phyloP scores from a whole-genome alignment of 2,113 vertebrate genomes.

The Mirza zaza region DNA sequence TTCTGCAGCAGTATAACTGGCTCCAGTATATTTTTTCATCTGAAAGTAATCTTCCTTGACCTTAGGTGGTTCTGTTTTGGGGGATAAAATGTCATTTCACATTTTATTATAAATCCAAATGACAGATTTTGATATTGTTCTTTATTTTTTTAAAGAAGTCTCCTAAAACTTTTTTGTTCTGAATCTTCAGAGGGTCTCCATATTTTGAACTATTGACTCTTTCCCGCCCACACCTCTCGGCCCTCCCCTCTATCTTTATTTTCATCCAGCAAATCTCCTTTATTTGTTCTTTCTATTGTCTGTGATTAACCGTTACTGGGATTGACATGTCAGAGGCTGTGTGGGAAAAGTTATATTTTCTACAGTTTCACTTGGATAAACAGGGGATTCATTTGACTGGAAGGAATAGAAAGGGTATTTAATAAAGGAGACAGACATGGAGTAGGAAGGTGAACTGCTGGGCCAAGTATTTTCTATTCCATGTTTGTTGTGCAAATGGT shows the following conservation, averaged over 20 bases:
- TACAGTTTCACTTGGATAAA: conserved; percentile 22
- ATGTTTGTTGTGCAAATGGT: background rate
- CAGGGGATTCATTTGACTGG: background rate
- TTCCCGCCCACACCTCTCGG: background rate
- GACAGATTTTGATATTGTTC: conserved; percentile 24
- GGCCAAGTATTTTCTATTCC: background rate
- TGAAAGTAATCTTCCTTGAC: conserved; percentile 36
- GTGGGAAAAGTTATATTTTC: background rate
- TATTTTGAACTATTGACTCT: background rate
- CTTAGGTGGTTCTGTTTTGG: conserved; percentile 29
- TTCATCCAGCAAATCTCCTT: background rate
- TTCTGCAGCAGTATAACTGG: background rate
- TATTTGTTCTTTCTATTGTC: background rate
- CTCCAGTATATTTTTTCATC: conserved; percentile 4
- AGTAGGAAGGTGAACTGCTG: background rate
- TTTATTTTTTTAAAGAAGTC: background rate
- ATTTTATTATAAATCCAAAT: conserved; percentile 46
- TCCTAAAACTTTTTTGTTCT: background rate
- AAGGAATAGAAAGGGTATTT: background rate
- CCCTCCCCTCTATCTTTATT: background rate
- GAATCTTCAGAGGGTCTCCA: background rate
- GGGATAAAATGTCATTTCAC: conserved; percentile 35
- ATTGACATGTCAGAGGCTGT: background rate
- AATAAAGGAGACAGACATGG: background rate
- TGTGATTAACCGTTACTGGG: background rate